Conservation (phyloP, 2,113 vertebrate genomes). For the Lampris megalopsis region DNA sequence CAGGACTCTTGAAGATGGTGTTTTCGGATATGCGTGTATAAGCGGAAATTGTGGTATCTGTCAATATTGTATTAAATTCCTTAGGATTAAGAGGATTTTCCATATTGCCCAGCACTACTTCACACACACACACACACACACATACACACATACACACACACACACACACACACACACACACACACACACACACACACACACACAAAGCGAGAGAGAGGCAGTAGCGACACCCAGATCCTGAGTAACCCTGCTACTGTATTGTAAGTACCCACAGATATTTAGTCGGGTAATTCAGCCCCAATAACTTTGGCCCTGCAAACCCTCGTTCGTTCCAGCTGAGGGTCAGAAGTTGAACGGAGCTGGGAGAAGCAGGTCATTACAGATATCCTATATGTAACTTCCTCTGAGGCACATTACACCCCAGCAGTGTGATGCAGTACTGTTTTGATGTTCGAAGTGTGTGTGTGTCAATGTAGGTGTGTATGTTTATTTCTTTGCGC, state of each 20-base stretch:
- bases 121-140: too few species aligned
- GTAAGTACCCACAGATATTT: conserved; percentile 61
- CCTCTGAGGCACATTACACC: conserved; percentile 17
- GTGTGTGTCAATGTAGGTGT: not conserved
- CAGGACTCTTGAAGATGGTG: too few species aligned
- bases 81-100: too few species aligned
- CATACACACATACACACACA: too few species aligned
- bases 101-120: too few species aligned
- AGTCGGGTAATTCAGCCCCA: conserved; percentile 58
- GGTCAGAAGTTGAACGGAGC: conserved; percentile 16
- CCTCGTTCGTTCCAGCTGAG: conserved; percentile 61
- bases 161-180: not conserved
- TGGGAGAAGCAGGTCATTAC: not conserved
- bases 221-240: conserved; percentile 34
- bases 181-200: conserved; percentile 13
- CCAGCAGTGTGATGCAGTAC: conserved; percentile 9
- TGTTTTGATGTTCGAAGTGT: conserved; percentile 6
- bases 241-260: conserved; percentile 32
- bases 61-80: too few species aligned
- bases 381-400: conserved; percentile 43
- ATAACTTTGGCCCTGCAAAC: conserved; percentile 48
- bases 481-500: conserved; percentile 9
- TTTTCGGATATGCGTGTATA: too few species aligned
- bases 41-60: too few species aligned
- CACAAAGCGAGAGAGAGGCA: conserved; percentile 4